Evolutionary conservation across 2,113 vertebrate genomes (phyloP).

Genomic region (Camelus dromedarius): DNA sequence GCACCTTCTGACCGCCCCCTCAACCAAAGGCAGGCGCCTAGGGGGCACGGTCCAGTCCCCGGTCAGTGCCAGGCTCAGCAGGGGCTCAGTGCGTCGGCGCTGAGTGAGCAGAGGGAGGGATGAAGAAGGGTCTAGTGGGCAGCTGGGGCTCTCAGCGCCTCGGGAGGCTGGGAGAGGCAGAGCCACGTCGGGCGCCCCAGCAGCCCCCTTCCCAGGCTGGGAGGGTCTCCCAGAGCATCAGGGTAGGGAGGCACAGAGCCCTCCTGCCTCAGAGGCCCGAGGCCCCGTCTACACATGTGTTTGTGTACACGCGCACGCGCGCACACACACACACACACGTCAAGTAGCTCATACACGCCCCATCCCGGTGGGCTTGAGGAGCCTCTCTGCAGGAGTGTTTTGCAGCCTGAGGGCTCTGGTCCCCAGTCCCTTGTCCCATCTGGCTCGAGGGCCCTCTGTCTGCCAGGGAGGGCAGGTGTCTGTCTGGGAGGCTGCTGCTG

Average conservation of each 20-base stretch:
- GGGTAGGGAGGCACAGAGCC: not conserved
- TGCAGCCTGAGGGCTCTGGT: not conserved
- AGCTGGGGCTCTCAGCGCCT: not conserved
- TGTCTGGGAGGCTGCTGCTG: not conserved
- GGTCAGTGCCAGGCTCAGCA: not conserved
- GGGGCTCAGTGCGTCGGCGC: not conserved
- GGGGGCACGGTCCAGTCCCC: not conserved
- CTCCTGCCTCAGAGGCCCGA: too few species aligned
- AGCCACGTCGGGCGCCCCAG: not conserved
- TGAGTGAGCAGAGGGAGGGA: not conserved
- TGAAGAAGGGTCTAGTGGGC: accelerated
- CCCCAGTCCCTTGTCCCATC: not conserved
- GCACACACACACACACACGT: not conserved
- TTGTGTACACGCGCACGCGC: not conserved
- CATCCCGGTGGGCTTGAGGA: not conserved
- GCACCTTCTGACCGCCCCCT: not conserved
- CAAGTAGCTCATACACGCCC: not conserved
- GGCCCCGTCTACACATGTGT: not conserved
- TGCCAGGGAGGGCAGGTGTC: not conserved
- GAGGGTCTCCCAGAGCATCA: not conserved
- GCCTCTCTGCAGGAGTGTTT: not conserved
- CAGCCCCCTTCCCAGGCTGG: not conserved
- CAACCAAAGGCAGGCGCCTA: not conserved
- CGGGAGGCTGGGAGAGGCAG: not conserved
- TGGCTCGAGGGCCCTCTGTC: not conserved